These are phyloP conservation scores for Stramonita haemastoma DNA, from an alignment of 2,888 invertebrate genomes.

Conservation along the genomic window DNA sequence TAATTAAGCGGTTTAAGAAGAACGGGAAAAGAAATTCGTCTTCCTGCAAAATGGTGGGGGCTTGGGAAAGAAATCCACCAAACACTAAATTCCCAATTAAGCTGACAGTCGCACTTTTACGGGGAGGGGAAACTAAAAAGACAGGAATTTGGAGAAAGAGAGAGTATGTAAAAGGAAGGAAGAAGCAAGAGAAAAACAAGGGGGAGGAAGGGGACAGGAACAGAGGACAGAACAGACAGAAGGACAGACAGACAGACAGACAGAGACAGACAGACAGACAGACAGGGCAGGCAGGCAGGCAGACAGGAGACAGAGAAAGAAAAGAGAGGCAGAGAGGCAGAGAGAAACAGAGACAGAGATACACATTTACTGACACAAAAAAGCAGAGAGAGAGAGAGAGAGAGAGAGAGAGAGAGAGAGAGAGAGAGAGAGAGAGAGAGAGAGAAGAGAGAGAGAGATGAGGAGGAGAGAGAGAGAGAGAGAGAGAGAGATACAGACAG, in stretches of 20 bases:
- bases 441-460: background rate
- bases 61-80: background rate
- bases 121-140: no score
- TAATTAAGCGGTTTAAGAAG: no score
- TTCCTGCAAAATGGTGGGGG: background rate
- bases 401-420: background rate
- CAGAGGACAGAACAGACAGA: background rate
- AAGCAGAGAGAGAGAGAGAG: background rate
- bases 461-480: background rate
- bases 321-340: background rate
- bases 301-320: background rate
- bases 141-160: background rate
- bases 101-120: background rate
- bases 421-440: background rate
- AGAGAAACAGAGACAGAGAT: background rate
- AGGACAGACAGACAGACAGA: background rate
- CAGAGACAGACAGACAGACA: background rate
- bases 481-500: background rate
- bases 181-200: background rate
- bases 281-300: no score
- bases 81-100: slow-evolving; percentile 11
- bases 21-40: background rate
- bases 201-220: background rate
- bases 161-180: no score
- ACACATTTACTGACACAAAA: background rate